A percentile compares a stretch with the other conserved stretches of the same genome.
Evolutionary conservation across 2,888 invertebrate genomes (phyloP).

Genomic region (Octodonta nipae): DNA sequence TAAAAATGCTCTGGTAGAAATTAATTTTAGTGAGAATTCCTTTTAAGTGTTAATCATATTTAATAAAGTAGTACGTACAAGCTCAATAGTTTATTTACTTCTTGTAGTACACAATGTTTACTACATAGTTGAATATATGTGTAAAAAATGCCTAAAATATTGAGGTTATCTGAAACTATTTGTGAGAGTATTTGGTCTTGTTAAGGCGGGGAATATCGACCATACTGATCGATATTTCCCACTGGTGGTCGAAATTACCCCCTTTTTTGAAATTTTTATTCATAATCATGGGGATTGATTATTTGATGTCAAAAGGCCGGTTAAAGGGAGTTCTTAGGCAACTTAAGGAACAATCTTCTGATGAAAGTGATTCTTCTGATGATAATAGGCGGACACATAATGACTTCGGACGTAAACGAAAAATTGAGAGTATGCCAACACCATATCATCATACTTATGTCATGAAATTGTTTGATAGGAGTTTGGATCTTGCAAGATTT

Average conservation of each 20-base stretch:
- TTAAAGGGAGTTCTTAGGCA: constrained; percentile 65
- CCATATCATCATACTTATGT: constrained; percentile 61
- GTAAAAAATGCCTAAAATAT: neutral
- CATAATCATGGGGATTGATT: constrained; percentile 37
- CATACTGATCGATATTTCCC: too few species aligned
- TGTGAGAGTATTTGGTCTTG: neutral
- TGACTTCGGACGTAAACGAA: constrained; percentile 22
- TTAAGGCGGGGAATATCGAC: too few species aligned
- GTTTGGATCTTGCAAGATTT: constrained; percentile 86
- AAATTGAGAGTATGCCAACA: constrained; percentile 24
- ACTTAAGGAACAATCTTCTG: constrained; percentile 49
- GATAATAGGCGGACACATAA: constrained; percentile 32
- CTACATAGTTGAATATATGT: neutral
- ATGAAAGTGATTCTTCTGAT: constrained; percentile 51
- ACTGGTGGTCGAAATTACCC: constrained; percentile 1
- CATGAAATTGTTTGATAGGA: constrained; percentile 86
- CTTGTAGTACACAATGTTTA: constrained; percentile 1
- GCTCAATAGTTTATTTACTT: neutral
- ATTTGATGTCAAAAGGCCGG: constrained; percentile 57
- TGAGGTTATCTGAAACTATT: neutral
- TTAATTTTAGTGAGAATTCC: neutral
- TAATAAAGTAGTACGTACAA: neutral
- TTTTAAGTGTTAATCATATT: neutral
- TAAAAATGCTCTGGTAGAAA: neutral
- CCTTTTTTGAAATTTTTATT: too few species aligned